A percentile compares a stretch with the other conserved stretches of the same genome.
phyloP scores from a whole-genome alignment of 2,113 vertebrate species.

The Ifrita kowaldi region DNA sequence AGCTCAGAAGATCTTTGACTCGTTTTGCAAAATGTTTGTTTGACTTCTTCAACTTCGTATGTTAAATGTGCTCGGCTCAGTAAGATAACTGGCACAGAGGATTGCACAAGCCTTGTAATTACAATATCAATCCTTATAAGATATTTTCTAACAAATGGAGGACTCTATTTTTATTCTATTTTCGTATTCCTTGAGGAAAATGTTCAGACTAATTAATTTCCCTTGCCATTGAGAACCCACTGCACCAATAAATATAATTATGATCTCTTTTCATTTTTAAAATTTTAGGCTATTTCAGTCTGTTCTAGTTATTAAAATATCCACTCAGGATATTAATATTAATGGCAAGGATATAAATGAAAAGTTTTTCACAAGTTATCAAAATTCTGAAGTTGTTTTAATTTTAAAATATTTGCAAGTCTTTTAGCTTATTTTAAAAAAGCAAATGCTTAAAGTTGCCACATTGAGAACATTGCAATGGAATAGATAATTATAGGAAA shows the following conservation, averaged over 20 bases:
- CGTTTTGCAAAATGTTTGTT: slow-evolving; percentile 23
- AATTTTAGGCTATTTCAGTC: background rate
- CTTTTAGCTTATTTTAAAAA: background rate
- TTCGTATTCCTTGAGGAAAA: background rate
- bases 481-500: background rate
- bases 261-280: background rate
- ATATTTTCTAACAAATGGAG: background rate
- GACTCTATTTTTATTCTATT: slow-evolving; percentile 11
- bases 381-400: background rate
- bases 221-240: background rate
- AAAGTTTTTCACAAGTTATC: background rate
- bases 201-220: slow-evolving; percentile 1
- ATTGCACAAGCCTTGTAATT: background rate
- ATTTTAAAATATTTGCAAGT: background rate
- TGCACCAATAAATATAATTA: background rate
- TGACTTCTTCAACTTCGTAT: background rate
- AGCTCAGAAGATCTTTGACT: slow-evolving; percentile 17
- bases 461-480: background rate
- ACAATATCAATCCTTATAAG: background rate
- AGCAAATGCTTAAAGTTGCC: background rate
- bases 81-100: background rate
- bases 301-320: background rate
- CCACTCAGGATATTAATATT: background rate
- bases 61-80: background rate
- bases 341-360: background rate